A percentile compares a stretch with the other conserved stretches of the same genome.
Evolutionary conservation across 2,113 vertebrate species (phyloP).

Genomic region (Martes martes): DNA sequence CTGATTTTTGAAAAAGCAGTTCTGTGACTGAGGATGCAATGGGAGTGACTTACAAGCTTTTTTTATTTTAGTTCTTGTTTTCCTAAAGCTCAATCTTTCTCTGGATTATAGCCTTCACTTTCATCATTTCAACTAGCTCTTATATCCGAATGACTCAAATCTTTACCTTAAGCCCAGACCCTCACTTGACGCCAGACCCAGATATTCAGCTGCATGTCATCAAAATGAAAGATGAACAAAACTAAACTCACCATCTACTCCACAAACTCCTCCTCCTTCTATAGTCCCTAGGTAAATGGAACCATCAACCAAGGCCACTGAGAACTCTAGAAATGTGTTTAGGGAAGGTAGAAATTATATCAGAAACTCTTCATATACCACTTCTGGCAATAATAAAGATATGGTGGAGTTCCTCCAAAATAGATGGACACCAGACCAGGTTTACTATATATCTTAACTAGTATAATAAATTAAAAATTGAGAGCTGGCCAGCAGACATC

Average conservation of each 20-base stretch:
- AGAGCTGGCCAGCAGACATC: neutral
- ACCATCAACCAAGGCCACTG: neutral
- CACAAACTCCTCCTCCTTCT: neutral
- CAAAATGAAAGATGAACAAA: constrained; percentile 3
- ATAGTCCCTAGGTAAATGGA: neutral
- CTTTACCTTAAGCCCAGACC: neutral
- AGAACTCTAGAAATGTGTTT: neutral
- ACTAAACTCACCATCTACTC: neutral
- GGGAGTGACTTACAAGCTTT: neutral
- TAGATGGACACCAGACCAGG: neutral
- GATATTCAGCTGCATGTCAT: neutral
- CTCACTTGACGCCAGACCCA: neutral
- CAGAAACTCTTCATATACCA: neutral
- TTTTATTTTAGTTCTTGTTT: neutral
- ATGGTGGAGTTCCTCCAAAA: neutral
- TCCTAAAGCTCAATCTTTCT: neutral
- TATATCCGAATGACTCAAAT: neutral
- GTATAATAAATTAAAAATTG: neutral
- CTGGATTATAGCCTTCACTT: neutral
- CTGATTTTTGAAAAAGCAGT: neutral
- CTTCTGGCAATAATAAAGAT: neutral
- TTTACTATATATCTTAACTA: neutral
- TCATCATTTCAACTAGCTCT: neutral
- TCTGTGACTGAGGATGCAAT: neutral
- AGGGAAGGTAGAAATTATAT: neutral